Evolutionary conservation across 1,140 invertebrate species (phyloP).

Genomic region (Rhopalosiphum maidis): DNA sequence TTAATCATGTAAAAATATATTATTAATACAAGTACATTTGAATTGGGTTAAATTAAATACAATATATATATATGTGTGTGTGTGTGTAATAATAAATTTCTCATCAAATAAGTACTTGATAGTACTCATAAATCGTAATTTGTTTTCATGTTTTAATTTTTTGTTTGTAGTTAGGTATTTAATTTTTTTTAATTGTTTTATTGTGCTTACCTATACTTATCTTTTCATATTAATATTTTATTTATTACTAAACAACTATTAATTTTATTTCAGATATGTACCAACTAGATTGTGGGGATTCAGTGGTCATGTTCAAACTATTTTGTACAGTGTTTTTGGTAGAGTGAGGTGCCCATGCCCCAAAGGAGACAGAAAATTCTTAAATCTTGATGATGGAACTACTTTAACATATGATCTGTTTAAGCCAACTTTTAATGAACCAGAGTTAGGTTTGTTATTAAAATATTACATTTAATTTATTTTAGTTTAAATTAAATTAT

Average conservation of each 20-base stretch:
- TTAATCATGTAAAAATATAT: background rate
- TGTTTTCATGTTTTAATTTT: background rate
- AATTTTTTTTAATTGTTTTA: background rate
- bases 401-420: slow-evolving; percentile 92
- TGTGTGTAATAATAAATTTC: background rate
- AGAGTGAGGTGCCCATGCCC: slow-evolving; percentile 85
- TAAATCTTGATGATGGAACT: slow-evolving; percentile 79
- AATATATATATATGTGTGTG: background rate
- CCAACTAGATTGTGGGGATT: slow-evolving; percentile 93
- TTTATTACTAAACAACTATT: background rate
- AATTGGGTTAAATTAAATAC: background rate
- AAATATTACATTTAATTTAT: background rate
- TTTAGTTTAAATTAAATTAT: background rate
- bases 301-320: slow-evolving; percentile 91
- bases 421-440: slow-evolving; percentile 72
- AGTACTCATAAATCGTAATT: background rate
- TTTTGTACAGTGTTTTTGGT: slow-evolving; percentile 88
- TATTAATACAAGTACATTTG: background rate
- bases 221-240: background rate
- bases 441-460: slow-evolving; percentile 16
- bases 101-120: background rate
- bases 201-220: background rate
- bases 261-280: slow-evolving; percentile 74
- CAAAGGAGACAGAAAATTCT: slow-evolving; percentile 77
- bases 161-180: background rate